phyloP scores from a whole-genome alignment of 2,797 vertebrate genomes.

The Neostethus bicornis region DNA sequence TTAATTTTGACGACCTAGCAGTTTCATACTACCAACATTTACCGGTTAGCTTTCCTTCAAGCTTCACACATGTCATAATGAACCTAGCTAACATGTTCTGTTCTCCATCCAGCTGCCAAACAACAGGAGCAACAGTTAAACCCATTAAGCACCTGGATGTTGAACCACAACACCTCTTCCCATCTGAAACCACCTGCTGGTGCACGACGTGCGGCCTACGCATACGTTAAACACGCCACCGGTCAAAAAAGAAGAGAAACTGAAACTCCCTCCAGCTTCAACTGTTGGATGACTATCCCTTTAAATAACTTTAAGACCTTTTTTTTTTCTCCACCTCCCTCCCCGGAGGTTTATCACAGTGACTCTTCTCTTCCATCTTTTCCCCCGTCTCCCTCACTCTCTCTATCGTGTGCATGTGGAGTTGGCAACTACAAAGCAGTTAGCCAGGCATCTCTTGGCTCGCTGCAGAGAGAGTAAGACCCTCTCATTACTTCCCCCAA shows the following conservation, averaged over 20 bases:
- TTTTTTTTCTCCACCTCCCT: slow-evolving; percentile 53
- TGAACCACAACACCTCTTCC: slow-evolving; percentile 7
- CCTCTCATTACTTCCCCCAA: slow-evolving; percentile 89
- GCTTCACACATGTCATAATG: slow-evolving; percentile 1
- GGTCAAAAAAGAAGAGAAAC: slow-evolving; percentile 13
- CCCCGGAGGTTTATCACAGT: slow-evolving; percentile 65
- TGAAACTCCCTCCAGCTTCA: slow-evolving; percentile 30
- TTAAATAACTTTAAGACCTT: slow-evolving; percentile 76
- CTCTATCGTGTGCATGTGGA: slow-evolving; percentile 34
- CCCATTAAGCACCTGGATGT: slow-evolving; percentile 6
- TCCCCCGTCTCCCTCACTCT: slow-evolving; percentile 14
- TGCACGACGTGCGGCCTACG: background rate
- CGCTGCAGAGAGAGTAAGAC: slow-evolving; percentile 91
- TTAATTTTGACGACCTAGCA: too few relatives aligned
- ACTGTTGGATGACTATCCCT: slow-evolving; percentile 64
- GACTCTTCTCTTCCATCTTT: slow-evolving; percentile 55
- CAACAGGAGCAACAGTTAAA: slow-evolving; percentile 13
- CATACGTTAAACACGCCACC: background rate
- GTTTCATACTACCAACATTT: too few relatives aligned
- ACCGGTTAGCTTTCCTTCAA: background rate
- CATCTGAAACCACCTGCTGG: slow-evolving; percentile 38
- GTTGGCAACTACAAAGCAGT: slow-evolving; percentile 95
- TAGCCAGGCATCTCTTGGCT: slow-evolving; percentile 93
- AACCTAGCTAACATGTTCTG: slow-evolving; percentile 2
- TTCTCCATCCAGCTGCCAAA: background rate